These are phyloP conservation scores for Tenthredo distinguenda DNA, from an alignment of 2,888 invertebrate species.

Conservation along the genomic window DNA sequence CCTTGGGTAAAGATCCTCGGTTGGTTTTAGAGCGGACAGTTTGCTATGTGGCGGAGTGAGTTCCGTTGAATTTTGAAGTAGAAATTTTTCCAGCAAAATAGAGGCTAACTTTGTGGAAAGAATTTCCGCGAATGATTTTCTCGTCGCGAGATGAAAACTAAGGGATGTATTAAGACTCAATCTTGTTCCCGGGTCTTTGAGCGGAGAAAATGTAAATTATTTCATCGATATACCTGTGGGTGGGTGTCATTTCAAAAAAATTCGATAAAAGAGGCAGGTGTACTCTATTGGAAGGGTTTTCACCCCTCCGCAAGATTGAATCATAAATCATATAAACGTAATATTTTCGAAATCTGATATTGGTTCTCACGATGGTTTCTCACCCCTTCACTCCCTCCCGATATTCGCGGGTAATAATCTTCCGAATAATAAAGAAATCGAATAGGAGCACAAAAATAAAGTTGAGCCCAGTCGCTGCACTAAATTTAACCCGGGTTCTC, in stretches of 20 bases:
- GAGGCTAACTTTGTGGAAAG: not conserved
- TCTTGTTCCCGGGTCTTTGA: not conserved
- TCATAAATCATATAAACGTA: conserved; percentile 42
- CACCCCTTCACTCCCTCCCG: not conserved
- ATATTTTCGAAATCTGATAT: conserved; percentile 47
- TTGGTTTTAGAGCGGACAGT: conserved; percentile 14
- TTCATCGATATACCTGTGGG: conserved; percentile 1
- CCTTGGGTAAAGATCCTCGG: conserved; percentile 23
- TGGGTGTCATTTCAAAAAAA: not conserved
- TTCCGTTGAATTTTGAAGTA: not conserved
- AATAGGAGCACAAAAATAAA: not conserved
- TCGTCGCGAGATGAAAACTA: not conserved
- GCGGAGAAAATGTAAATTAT: conserved; percentile 25
- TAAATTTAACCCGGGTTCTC: conserved; percentile 34
- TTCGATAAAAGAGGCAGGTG: conserved; percentile 44
- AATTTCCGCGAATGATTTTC: not conserved
- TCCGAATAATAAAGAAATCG: conserved; percentile 34
- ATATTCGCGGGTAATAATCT: conserved; percentile 36
- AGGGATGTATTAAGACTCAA: not conserved
- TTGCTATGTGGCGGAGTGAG: not conserved
- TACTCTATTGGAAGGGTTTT: conserved; percentile 39
- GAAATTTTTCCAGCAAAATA: not conserved
- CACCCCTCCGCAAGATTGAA: conserved; percentile 39
- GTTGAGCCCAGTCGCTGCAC: conserved; percentile 18
- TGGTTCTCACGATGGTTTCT: conserved; percentile 26